A percentile compares a stretch with the other conserved stretches of the same genome.
phyloP scores from a whole-genome alignment of 2,113 vertebrate species.

The Etia nguti region DNA sequence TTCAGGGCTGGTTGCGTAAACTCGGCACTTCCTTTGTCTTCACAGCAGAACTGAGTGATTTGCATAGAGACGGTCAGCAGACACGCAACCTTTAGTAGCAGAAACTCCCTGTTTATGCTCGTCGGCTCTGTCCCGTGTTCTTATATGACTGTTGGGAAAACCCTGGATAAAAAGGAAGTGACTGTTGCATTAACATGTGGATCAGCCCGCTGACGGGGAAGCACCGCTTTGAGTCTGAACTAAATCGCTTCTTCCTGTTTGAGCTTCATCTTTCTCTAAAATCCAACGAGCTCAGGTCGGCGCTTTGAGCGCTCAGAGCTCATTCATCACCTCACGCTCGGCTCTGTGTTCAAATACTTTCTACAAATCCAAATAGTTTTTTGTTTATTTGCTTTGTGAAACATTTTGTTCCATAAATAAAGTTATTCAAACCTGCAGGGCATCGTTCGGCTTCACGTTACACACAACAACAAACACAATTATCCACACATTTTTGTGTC shows the following conservation, averaged over 20 bases:
- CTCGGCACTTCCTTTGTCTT: not conserved
- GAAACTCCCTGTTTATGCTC: not conserved
- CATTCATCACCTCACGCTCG: not conserved
- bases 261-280: not conserved
- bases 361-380: not conserved
- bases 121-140: not conserved
- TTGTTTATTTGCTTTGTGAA: not conserved
- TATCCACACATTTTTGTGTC: not conserved
- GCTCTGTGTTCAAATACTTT: not conserved
- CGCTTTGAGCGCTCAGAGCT: not conserved
- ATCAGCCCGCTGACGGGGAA: not conserved
- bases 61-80: not conserved
- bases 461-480: not conserved
- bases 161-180: conserved; percentile 8
- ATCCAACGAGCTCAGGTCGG: not conserved
- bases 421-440: not conserved
- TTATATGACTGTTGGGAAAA: conserved; percentile 28
- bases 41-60: not conserved
- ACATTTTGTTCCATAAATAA: not conserved
- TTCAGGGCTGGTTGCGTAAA: not conserved
- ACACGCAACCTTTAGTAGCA: not conserved
- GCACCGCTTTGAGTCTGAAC: not conserved
- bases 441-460: not conserved
- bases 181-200: not conserved
- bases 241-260: not conserved